Percentiles rank a stretch among this genome's conserved stretches.
These are phyloP conservation scores for Caretta caretta DNA, from an alignment of 2,113 vertebrate species.

Conservation along the genomic window DNA sequence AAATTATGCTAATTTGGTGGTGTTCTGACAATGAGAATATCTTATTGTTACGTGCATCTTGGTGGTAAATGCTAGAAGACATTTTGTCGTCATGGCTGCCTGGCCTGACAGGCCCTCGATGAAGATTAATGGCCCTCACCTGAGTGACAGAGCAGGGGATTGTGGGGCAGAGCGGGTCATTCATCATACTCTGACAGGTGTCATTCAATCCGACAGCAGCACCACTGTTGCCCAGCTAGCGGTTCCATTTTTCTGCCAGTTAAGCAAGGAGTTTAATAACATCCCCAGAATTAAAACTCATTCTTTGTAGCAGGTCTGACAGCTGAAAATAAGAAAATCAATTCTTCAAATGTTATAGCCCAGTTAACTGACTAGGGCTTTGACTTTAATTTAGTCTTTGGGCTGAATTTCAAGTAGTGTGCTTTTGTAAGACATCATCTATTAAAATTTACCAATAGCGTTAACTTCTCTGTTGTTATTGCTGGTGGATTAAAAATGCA, in stretches of 20 bases:
- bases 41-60: constrained; percentile 71
- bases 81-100: constrained; percentile 80
- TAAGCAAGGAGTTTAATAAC: constrained; percentile 96
- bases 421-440: constrained; percentile 85
- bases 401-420: constrained; percentile 80
- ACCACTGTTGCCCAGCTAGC: constrained; percentile 59
- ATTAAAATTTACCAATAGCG: constrained; percentile 88
- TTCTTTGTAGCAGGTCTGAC: constrained; percentile 90
- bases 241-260: constrained; percentile 85
- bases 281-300: constrained; percentile 95
- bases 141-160: constrained; percentile 97
- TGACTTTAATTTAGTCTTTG: constrained; percentile 88
- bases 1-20: constrained; percentile 91
- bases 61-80: constrained; percentile 74
- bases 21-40: constrained; percentile 81
- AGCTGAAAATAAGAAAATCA: constrained; percentile 96
- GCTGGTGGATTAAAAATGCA: constrained; percentile 79
- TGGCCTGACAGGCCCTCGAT: constrained; percentile 91
- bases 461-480: constrained; percentile 82
- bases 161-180: constrained; percentile 96
- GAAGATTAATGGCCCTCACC: constrained; percentile 99
- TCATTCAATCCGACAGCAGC: constrained; percentile 92
- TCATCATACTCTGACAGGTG: constrained; percentile 99
- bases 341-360: constrained; percentile 87
- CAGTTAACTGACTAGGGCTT: constrained; percentile 84